phyloP scores from a whole-genome alignment of 2,888 invertebrate species.

The Leptopilina myrica region DNA sequence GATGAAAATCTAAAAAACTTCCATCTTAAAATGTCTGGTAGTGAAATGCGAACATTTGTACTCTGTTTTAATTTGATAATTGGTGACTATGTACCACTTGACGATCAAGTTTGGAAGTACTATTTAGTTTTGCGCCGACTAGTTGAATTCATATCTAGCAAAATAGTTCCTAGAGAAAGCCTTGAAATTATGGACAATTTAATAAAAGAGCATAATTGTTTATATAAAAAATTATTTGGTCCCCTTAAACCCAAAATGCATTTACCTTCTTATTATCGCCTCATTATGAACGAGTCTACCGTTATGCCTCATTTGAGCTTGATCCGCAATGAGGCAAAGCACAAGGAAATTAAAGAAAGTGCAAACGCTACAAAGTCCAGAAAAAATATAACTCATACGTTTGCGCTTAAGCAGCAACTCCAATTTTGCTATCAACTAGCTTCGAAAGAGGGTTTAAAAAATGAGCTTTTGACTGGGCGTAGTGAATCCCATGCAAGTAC shows the following conservation, averaged over 20 bases:
- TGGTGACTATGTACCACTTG: constrained; percentile 4
- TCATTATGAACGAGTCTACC: not conserved
- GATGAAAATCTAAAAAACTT: not conserved
- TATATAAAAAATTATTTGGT: not conserved
- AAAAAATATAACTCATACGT: not conserved
- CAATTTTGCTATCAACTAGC: too few species aligned
- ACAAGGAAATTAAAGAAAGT: constrained; percentile 5
- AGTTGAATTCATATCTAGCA: not conserved
- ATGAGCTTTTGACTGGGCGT: too few species aligned
- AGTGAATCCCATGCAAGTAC: too few species aligned
- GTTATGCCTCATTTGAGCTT: not conserved
- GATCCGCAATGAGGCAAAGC: not conserved
- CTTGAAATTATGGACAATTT: not conserved
- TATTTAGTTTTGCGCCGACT: not conserved
- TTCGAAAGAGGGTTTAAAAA: too few species aligned
- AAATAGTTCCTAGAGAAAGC: not conserved
- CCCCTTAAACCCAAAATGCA: not conserved
- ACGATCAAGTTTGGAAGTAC: not conserved
- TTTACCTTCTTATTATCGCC: not conserved
- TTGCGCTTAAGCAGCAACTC: not conserved
- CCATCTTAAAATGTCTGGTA: not conserved
- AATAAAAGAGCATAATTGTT: not conserved
- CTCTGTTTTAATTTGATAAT: constrained; percentile 2
- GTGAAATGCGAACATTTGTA: not conserved
- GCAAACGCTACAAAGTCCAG: not conserved